phyloP scores from a whole-genome alignment of 1,140 invertebrate species.

The Sarcophaga peregrina region DNA sequence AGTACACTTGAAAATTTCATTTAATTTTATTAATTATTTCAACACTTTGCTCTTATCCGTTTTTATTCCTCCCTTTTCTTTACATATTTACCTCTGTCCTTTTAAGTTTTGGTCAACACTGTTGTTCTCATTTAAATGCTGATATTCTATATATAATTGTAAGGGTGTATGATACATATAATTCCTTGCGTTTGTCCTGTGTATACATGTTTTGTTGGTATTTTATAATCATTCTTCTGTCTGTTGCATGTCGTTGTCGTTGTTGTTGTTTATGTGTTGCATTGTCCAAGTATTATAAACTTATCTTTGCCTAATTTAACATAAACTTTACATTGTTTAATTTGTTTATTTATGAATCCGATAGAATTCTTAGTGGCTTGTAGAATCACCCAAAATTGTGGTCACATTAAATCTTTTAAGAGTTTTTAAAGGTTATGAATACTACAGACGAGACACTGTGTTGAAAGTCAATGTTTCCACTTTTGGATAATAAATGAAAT shows the following conservation, averaged over 20 bases:
- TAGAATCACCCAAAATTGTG: neutral
- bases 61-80: neutral
- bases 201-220: neutral
- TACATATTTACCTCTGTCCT: neutral
- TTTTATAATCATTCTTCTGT: neutral
- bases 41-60: too few relatives aligned
- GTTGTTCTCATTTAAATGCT: neutral
- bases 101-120: neutral
- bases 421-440: neutral
- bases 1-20: too few relatives aligned
- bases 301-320: slow-evolving; percentile 39
- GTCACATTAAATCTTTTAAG: slow-evolving; percentile 1
- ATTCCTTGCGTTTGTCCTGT: neutral
- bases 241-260: neutral
- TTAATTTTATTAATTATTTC: too few relatives aligned
- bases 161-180: neutral
- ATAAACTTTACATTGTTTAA: slow-evolving; percentile 25
- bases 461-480: too few relatives aligned
- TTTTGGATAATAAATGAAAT: too few relatives aligned
- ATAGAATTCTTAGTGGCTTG: slow-evolving; percentile 9
- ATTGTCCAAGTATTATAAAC: slow-evolving; percentile 12
- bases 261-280: neutral
- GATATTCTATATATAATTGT: neutral
- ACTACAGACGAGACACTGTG: too few relatives aligned
- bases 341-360: neutral